These are phyloP conservation scores for Pantherophis guttatus DNA, from an alignment of 2,113 vertebrate species.

Conservation along the genomic window DNA sequence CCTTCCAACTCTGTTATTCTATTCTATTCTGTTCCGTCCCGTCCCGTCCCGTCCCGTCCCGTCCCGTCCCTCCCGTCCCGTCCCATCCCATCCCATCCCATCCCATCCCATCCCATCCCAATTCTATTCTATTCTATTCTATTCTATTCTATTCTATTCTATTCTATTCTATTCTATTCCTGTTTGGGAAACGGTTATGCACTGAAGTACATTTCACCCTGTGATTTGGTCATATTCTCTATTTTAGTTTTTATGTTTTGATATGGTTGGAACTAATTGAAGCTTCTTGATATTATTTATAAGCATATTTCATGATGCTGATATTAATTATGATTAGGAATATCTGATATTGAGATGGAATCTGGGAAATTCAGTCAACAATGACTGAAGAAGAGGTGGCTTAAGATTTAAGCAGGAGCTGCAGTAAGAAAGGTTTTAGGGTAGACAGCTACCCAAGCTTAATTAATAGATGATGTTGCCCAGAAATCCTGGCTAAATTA, in stretches of 20 bases:
- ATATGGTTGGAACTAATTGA: neutral
- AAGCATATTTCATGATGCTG: neutral
- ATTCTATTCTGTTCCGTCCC: too few species aligned
- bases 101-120: too few species aligned
- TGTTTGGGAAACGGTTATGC: neutral
- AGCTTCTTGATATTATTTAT: neutral
- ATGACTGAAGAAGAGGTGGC: neutral
- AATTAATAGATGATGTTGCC: neutral
- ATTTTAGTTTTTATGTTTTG: neutral
- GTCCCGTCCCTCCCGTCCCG: too few species aligned
- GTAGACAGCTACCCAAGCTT: neutral
- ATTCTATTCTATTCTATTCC: too few species aligned
- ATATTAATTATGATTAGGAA: neutral
- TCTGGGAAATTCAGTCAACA: neutral
- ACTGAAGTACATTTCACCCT: neutral
- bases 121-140: too few species aligned
- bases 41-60: too few species aligned
- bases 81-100: too few species aligned
- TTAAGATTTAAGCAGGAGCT: too few species aligned
- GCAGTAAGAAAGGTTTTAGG: neutral
- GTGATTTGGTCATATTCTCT: neutral
- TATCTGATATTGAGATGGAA: neutral
- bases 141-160: too few species aligned
- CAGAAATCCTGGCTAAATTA: neutral
- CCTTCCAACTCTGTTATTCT: too few species aligned